These are phyloP conservation scores for Diorhabda elongata DNA, from an alignment of 1,140 invertebrate species.

Conservation along the genomic window DNA sequence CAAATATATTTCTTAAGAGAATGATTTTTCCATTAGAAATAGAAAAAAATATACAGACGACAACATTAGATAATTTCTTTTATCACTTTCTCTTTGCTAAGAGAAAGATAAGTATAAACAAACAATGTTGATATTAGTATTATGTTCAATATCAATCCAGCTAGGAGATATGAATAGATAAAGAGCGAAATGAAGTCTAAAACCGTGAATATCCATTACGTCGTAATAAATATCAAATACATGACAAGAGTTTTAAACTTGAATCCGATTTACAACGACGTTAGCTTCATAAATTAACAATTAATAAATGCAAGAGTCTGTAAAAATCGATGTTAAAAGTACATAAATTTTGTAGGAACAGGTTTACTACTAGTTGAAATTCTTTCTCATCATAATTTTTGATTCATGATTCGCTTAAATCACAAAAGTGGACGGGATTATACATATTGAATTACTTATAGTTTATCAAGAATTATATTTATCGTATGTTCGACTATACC, in stretches of 20 bases:
- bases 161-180: not conserved
- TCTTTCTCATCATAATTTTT: too few species aligned
- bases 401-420: too few species aligned
- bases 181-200: constrained; percentile 1
- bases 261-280: constrained; percentile 33
- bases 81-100: not conserved
- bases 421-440: too few species aligned
- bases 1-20: too few species aligned
- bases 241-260: constrained; percentile 35
- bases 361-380: not conserved
- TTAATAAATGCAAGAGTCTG: constrained; percentile 25
- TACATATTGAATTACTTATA: too few species aligned
- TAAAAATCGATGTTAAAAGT: constrained; percentile 9
- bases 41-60: too few species aligned
- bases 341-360: not conserved
- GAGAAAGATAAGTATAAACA: not conserved
- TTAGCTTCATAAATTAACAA: constrained; percentile 22
- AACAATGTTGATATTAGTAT: not conserved
- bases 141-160: not conserved
- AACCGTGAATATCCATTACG: constrained; percentile 37
- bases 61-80: not conserved
- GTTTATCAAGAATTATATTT: too few species aligned
- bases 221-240: constrained; percentile 32
- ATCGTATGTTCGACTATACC: too few species aligned
- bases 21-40: too few species aligned